Percentiles rank a stretch among this genome's conserved stretches.
These are phyloP conservation scores for Schmidtea mediterranea DNA, from an alignment of 1,140 invertebrate species.

Conservation along the genomic window DNA sequence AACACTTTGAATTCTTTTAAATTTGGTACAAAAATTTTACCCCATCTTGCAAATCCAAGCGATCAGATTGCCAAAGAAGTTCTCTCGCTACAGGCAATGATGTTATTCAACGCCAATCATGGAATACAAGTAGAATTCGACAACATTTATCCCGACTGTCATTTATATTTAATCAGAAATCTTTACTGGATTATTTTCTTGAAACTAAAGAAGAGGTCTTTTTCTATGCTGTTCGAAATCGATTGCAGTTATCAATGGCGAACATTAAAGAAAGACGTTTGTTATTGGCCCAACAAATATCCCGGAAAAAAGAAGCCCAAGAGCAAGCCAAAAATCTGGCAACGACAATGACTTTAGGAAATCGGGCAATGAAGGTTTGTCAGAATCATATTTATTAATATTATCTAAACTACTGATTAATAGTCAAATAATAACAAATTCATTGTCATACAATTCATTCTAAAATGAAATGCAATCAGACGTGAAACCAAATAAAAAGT, in stretches of 20 bases:
- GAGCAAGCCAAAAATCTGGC: slow-evolving; percentile 10
- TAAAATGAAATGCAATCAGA: too few relatives aligned
- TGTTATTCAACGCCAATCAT: slow-evolving; percentile 26
- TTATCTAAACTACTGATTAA: too few relatives aligned
- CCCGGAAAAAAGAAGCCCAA: slow-evolving; percentile 8
- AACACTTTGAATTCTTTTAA: slow-evolving; percentile 17
- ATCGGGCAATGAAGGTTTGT: slow-evolving; percentile 15
- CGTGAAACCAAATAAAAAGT: too few relatives aligned
- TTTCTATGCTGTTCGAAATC: slow-evolving; percentile 23
- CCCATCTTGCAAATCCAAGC: slow-evolving; percentile 19
- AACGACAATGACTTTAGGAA: slow-evolving; percentile 16
- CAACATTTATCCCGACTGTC: not conserved
- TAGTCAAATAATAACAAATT: too few relatives aligned
- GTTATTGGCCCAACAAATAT: slow-evolving; percentile 8
- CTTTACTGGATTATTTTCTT: slow-evolving; percentile 21
- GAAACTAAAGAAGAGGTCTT: slow-evolving; percentile 24
- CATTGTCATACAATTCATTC: too few relatives aligned
- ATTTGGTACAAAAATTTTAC: slow-evolving; percentile 19
- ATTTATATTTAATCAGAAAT: slow-evolving; percentile 16
- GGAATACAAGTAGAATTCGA: slow-evolving; percentile 18
- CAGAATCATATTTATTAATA: not conserved
- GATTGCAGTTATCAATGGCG: slow-evolving; percentile 18
- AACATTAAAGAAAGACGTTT: slow-evolving; percentile 6
- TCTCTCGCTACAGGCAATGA: slow-evolving; percentile 20
- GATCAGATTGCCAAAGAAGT: slow-evolving; percentile 21